Evolutionary conservation across 2,888 invertebrate species (phyloP), one percentile per base, ranked within the genome.

Genomic region (Danaus chrysippus): DNA sequence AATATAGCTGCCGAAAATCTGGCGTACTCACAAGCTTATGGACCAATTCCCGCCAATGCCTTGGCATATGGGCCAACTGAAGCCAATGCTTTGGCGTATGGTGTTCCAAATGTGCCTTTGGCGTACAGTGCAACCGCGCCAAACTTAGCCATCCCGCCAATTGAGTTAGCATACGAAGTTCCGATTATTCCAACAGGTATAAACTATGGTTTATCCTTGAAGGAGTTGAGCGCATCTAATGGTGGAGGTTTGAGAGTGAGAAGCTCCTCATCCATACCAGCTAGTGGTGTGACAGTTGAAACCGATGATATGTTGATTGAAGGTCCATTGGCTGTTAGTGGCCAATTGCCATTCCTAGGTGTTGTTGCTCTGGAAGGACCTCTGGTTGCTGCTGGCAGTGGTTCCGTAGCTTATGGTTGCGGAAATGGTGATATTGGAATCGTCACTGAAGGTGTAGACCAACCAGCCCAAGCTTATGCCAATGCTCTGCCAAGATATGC

Each of bases 231-330:
- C 12, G 67, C 67, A 1, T 63, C 67, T 13, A 61, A 62, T 17
- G 59, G 69, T 49, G 52, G 42, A 54, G 61, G 69, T 19, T 10
- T 69, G 56, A 53, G 67, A 6, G 71, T 76, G 0, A 68, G 70
- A 42, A 73, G 75, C 53, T 66, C 71, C 42, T 79, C 81, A 1
- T 76, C 77, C 0, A 74, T 77, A 15, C 67, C 72, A 3, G 78
- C 81, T 0, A 76, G 69, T 44, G 82, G 81, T 3, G 66, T 83
- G 3, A 68, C 68, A 3, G 69, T 81, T 0, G 61, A 73, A 1
- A 75, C 80, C 10, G 81, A 82, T 42, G 76, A 77, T 49, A 66
- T 73, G 15, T 70, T 81, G 0, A 65, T 70, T 2, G 76, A 78
- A 57, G 82, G 82, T 0, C 65, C 71, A 3, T 56, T 81, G 13